These are phyloP conservation scores for Carapus acus DNA, from an alignment of 2,797 vertebrate species.

Conservation along the genomic window DNA sequence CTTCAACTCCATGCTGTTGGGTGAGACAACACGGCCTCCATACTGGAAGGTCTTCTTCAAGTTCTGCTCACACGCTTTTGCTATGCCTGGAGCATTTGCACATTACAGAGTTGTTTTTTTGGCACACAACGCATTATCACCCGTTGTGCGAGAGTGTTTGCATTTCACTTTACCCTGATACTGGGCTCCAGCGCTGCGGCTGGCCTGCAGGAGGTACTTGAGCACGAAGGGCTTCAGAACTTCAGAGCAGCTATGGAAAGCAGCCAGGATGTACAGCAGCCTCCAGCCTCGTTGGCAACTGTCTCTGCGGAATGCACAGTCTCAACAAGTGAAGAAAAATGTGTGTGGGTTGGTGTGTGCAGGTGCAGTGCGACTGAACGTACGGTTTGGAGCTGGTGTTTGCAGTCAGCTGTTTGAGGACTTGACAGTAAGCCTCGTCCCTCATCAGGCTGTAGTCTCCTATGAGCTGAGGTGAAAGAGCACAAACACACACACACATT, in stretches of 20 bases:
- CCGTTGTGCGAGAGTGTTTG: background rate
- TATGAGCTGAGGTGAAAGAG: constrained; percentile 74
- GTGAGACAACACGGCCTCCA: constrained; percentile 80
- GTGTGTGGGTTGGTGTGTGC: constrained; percentile 2
- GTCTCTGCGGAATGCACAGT: constrained; percentile 79
- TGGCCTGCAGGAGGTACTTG: constrained; percentile 78
- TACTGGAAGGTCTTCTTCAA: constrained; percentile 85
- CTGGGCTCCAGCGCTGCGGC: constrained; percentile 70
- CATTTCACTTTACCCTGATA: constrained; percentile 80
- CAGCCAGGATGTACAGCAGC: constrained; percentile 86
- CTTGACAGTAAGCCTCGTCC: constrained; percentile 93
- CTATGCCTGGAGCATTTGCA: constrained; percentile 75
- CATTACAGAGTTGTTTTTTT: constrained; percentile 1
- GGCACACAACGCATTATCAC: too few species aligned
- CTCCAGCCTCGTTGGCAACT: constrained; percentile 95
- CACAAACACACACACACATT: constrained; percentile 13
- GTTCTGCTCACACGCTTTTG: constrained; percentile 93
- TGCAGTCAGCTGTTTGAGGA: constrained; percentile 90
- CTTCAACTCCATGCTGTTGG: constrained; percentile 88
- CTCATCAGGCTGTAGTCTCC: constrained; percentile 82
- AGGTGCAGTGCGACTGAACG: constrained; percentile 54
- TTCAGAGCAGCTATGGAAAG: constrained; percentile 86
- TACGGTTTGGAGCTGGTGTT: constrained; percentile 92
- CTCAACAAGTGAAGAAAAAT: constrained; percentile 12
- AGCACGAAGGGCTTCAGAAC: constrained; percentile 84